Conservation (phyloP, 2,888 invertebrate species). For the Aproaerema taeniolella region DNA sequence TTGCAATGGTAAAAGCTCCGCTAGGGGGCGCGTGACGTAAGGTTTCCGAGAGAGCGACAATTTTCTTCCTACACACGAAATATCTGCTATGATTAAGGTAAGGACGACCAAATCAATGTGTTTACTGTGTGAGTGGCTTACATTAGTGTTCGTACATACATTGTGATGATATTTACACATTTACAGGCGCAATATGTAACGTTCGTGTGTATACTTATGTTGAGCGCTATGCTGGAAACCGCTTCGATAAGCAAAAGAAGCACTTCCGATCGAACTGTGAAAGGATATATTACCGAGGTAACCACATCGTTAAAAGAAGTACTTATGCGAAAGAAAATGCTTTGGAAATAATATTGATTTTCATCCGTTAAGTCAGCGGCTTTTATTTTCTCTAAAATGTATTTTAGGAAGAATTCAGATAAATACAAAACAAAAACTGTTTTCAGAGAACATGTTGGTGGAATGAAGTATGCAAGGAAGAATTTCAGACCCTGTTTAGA, state of each 20-base stretch:
- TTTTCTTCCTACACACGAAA: conserved; percentile 45
- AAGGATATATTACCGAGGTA: conserved; percentile 91
- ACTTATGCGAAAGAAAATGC: not conserved
- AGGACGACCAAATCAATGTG: conserved; percentile 22
- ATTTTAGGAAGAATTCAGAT: not conserved
- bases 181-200: conserved; percentile 56
- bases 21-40: conserved; percentile 49
- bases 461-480: conserved; percentile 95
- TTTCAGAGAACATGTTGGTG: conserved; percentile 93
- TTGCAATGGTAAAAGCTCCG: no score
- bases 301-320: no score
- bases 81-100: conserved; percentile 66
- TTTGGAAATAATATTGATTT: not conserved
- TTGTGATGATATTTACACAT: conserved; percentile 28
- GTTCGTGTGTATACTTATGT: conserved; percentile 50
- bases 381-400: not conserved
- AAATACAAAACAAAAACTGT: conserved; percentile 1
- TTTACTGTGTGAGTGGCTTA: conserved; percentile 24
- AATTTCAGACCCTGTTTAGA: conserved; percentile 90
- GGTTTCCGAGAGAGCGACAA: conserved; percentile 35
- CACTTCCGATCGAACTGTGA: conserved; percentile 88
- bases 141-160: conserved; percentile 28
- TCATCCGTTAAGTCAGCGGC: not conserved
- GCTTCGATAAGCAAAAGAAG: conserved; percentile 79
- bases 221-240: conserved; percentile 47